A percentile compares a stretch with the other conserved stretches of the same genome.
These are phyloP conservation scores for Chaetoderma sp. DNA, from an alignment of 2,888 invertebrate genomes.

Conservation along the genomic window DNA sequence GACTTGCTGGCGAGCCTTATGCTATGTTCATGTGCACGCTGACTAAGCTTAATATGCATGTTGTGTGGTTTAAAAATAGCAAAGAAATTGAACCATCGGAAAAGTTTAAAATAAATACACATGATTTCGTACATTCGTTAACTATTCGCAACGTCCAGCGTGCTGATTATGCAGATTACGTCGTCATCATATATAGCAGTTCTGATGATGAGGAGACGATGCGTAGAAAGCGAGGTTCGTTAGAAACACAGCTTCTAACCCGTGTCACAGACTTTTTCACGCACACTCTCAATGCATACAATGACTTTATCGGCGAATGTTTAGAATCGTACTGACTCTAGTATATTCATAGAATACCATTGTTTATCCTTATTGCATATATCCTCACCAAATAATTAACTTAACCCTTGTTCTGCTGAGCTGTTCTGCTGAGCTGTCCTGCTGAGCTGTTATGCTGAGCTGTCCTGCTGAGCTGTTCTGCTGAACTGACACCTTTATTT, in stretches of 20 bases:
- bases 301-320: background rate
- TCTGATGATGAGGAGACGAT: too few species aligned
- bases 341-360: too few species aligned
- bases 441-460: too few species aligned
- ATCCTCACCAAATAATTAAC: too few species aligned
- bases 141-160: conserved; percentile 49
- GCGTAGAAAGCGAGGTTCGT: too few species aligned
- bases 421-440: too few species aligned
- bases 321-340: background rate
- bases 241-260: too few species aligned
- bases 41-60: conserved; percentile 77
- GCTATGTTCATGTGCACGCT: conserved; percentile 82
- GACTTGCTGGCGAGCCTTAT: conserved; percentile 37
- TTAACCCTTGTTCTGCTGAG: too few species aligned
- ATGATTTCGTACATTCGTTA: conserved; percentile 50
- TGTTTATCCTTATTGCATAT: too few species aligned
- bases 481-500: too few species aligned
- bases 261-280: too few species aligned
- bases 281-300: background rate
- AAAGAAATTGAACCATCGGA: background rate
- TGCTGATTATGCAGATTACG: conserved; percentile 65
- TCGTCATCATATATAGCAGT: conserved; percentile 76
- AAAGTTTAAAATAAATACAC: conserved; percentile 12
- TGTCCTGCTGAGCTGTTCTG: too few species aligned
- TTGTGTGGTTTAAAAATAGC: conserved; percentile 3